A percentile compares a stretch with the other conserved stretches of the same genome.
Evolutionary conservation across 2,113 vertebrate species (phyloP).

Genomic region (Nothocercus julius): DNA sequence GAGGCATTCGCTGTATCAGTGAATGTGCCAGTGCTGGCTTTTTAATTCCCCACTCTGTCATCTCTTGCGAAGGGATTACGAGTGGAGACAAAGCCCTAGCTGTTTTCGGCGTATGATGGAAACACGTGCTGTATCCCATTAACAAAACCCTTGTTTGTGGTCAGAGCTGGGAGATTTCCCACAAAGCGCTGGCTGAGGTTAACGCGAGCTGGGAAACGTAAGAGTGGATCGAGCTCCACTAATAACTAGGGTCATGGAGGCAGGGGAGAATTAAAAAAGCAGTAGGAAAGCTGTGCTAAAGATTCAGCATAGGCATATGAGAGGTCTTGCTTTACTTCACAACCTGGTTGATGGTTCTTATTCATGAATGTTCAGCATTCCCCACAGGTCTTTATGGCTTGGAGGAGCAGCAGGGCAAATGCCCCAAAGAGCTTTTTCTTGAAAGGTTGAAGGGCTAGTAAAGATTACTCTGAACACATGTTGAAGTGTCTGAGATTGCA

Average conservation of each 20-base stretch:
- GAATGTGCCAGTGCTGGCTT: conserved; percentile 51
- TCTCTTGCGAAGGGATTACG: conserved; percentile 34
- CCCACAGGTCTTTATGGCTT: background rate
- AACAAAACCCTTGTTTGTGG: background rate
- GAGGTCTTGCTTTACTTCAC: accelerated
- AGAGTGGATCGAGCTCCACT: accelerated
- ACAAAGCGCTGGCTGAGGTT: background rate
- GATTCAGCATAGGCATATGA: background rate
- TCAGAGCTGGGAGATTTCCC: background rate
- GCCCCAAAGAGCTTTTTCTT: conserved; percentile 37
- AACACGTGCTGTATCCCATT: conserved; percentile 47
- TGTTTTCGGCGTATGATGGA: conserved; percentile 26
- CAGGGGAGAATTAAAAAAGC: background rate
- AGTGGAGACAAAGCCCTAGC: conserved; percentile 45
- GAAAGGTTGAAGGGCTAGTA: conserved; percentile 12
- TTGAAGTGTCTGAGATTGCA: conserved; percentile 48
- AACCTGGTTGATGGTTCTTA: background rate
- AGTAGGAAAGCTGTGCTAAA: accelerated
- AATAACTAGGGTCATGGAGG: background rate
- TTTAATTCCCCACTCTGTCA: conserved; percentile 60
- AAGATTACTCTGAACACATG: conserved; percentile 33
- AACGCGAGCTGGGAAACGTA: background rate
- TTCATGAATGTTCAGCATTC: background rate
- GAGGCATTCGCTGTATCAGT: background rate
- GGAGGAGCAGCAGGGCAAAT: background rate